Percentiles rank a stretch among this genome's conserved stretches.
Conservation (phyloP, 1,140 invertebrate species). For the Liolophura sinensis region DNA sequence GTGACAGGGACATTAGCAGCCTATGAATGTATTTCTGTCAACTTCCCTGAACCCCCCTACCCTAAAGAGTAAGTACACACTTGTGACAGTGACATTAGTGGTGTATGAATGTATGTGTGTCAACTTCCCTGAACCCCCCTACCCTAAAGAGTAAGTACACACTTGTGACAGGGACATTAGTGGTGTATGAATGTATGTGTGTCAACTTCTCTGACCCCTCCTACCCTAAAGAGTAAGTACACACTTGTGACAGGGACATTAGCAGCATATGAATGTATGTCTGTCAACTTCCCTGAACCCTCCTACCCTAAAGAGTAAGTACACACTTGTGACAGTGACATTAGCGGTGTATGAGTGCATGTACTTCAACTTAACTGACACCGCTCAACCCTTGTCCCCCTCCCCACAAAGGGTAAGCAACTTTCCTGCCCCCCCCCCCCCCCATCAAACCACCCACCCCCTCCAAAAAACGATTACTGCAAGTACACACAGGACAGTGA, state of each 20-base stretch:
- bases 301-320: conserved; percentile 67
- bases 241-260: no score
- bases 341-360: conserved; percentile 97
- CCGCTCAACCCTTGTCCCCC: conserved; percentile 71
- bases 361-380: conserved; percentile 88
- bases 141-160: no score
- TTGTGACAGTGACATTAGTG: conserved; percentile 84
- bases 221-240: no score
- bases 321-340: conserved; percentile 71
- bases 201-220: conserved; percentile 88
- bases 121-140: conserved; percentile 85
- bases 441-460: no score
- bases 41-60: conserved; percentile 85
- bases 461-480: no score
- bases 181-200: conserved; percentile 94
- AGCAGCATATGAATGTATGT: conserved; percentile 95
- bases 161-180: conserved; percentile 91
- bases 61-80: conserved; percentile 61
- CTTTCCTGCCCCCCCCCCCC: no score
- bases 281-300: conserved; percentile 87
- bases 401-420: no score
- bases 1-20: no score
- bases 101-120: conserved; percentile 95
- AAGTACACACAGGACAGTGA: no score
- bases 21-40: conserved; percentile 91